Evolutionary conservation across 2,797 vertebrate genomes (phyloP), one percentile per base, ranked within the genome.

Genomic region (Delichon dasypus): DNA sequence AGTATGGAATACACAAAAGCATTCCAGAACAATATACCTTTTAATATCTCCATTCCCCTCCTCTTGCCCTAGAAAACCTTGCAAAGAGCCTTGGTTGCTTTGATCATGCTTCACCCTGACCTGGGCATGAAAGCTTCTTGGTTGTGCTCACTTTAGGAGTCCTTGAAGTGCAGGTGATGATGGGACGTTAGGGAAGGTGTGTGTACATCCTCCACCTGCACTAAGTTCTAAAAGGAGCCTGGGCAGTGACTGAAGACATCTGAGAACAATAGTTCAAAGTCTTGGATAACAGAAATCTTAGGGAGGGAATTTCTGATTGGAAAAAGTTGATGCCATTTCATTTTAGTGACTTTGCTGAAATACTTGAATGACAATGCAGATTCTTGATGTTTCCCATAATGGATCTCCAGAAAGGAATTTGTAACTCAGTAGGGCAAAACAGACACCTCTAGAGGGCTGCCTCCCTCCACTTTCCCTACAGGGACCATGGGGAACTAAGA

Each of bases 381-480:
- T 36, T 67, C 57, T 38, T 61, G 44, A 65, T 2, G 1, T 65
- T 88, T 80, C n/a, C 45, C 67, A 16, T 10, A 36, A 38, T 36
- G 25, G 4, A 47, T 40, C 51, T 71, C 71, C 79, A 81, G 61
- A 81, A 85, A 80, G n/a, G 42, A 82, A 53, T n/a, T 85, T 1
- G 1, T 32, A n/a, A 19, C 19, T 34, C 57, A 53, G 47, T 1
- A 91, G 91, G 96, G 94, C 89, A 91, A 91, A 95, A n/a, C 2
- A 81, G 54, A 68, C 44, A 75, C 85, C 91, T 93, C 89, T 80
- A 92, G 93, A 78, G 89, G 89, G 89, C 91, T 94, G 88, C 65
- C 73, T 95, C 54, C 74, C 32, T 94, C 73, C 70, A 89, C 47
- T 48, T 90, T 90, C 85, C 73, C 88, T 48, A 27, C 44, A 60